Evolutionary conservation across 2,888 invertebrate genomes (phyloP), one percentile per base, ranked within the genome.

Genomic region (Myopa tessellatipennis): DNA sequence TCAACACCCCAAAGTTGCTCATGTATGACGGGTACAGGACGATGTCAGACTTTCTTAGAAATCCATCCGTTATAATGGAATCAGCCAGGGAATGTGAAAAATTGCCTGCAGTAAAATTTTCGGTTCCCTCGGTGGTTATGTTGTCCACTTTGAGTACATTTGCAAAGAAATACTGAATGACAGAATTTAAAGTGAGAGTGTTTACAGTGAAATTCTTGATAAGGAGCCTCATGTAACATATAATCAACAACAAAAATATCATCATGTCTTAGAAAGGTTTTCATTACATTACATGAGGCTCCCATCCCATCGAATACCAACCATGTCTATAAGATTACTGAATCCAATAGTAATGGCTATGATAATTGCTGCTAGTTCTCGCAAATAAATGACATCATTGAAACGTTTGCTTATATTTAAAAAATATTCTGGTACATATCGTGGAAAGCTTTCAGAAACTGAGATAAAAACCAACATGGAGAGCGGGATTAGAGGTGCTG

Each of bases 1-100:
- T 92, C 79, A 95, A 89, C 72, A 94, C 92, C 72, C 92, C 92
- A 86, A 93, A 93, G 87, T 93, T 92, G 81, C 93, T 92, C 87
- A 94, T 92, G 88, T 95, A 95, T 69, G 94, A 93, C 61, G 95
- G 94, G 87, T 93, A 93, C 58, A 84, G 81, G 68, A 84, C 79
- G 76, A 83, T 82, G 55, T 85, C 85, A 3, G 82, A 60, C 40
- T 58, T 72, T 14, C 83, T 83, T 65, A 85, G 82, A 18, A 85
- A 83, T 45, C 85, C 82, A 10, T 82, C 71, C 82, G 82, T 70
- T 80, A 81, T 76, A 84, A 81, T 81, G 84, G 50, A 80, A 83
- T 81, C 81, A 77, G 85, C 84, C 80, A 84, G 83, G 16, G 85
- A 79, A 61, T 82, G 81, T 7, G 82, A 70, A 75, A 80, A 79